A percentile compares a stretch with the other conserved stretches of the same genome.
These are phyloP conservation scores for Ageneiosus marmoratus DNA, from an alignment of 2,113 vertebrate species.

Conservation along the genomic window DNA sequence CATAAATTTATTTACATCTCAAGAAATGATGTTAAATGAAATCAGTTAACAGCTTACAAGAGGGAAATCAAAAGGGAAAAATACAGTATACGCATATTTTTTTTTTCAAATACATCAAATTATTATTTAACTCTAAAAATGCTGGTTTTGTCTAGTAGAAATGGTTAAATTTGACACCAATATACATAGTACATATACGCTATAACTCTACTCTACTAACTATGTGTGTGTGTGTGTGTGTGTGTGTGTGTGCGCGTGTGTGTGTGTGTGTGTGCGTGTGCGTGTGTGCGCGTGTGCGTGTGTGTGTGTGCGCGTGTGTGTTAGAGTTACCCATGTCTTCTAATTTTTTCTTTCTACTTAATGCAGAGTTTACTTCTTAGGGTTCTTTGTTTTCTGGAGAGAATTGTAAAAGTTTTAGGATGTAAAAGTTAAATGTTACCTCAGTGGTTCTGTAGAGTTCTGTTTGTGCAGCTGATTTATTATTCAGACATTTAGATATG, in stretches of 20 bases:
- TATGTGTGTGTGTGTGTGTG: not conserved
- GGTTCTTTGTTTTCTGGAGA: not conserved
- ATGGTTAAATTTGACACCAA: not conserved
- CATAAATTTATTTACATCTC: not conserved
- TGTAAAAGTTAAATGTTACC: not conserved
- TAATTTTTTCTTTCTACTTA: not conserved
- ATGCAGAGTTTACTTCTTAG: not conserved
- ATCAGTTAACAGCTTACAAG: not conserved
- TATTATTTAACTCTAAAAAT: not conserved
- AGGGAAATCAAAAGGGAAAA: not conserved
- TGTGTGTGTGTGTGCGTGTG: not conserved
- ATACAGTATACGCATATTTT: not conserved
- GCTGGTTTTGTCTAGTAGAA: not conserved
- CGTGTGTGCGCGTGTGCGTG: not conserved
- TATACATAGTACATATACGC: no score
- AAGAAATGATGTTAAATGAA: not conserved
- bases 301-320: not conserved
- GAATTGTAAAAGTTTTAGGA: not conserved
- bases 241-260: not conserved
- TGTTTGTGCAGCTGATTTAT: slow-evolving; percentile 7
- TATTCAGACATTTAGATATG: not conserved
- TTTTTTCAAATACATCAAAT: no score
- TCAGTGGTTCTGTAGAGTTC: not conserved
- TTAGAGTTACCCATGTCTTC: not conserved
- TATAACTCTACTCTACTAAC: no score